Evolutionary conservation across 2,797 vertebrate species (phyloP).

Genomic region (Bufotes viridis): DNA sequence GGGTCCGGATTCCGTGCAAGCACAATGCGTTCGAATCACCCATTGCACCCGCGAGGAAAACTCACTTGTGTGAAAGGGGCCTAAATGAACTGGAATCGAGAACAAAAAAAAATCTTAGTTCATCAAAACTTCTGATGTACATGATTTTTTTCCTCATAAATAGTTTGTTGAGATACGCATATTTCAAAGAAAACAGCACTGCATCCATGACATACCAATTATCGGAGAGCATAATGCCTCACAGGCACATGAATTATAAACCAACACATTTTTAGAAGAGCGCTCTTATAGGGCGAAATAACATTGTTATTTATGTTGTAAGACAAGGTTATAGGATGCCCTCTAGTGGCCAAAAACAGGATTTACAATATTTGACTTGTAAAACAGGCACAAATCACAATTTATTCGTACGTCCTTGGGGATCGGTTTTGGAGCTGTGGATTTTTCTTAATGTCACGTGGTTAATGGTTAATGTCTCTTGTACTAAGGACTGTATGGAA

Average conservation of each 20-base stretch:
- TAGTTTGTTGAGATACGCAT: slow-evolving; percentile 68
- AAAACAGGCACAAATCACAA: not conserved
- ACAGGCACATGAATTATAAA: slow-evolving; percentile 74
- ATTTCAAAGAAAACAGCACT: slow-evolving; percentile 71
- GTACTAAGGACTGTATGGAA: not conserved
- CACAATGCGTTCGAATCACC: too few species aligned
- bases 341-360: slow-evolving; percentile 68
- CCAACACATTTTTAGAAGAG: slow-evolving; percentile 60
- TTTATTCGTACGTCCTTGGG: not conserved
- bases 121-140: slow-evolving; percentile 65
- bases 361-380: not conserved
- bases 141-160: slow-evolving; percentile 50
- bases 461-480: not conserved
- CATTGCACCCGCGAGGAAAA: too few species aligned
- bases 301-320: not conserved
- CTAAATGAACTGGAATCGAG: slow-evolving; percentile 62
- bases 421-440: too few species aligned
- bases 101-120: slow-evolving; percentile 60
- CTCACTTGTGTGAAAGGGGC: too few species aligned
- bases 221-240: slow-evolving; percentile 69
- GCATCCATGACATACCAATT: slow-evolving; percentile 71
- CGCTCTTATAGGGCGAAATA: slow-evolving; percentile 57
- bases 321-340: slow-evolving; percentile 64
- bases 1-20: too few species aligned
- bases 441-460: not conserved